Conservation (phyloP, 2,888 invertebrate genomes). For the Odontomyia ornata region DNA sequence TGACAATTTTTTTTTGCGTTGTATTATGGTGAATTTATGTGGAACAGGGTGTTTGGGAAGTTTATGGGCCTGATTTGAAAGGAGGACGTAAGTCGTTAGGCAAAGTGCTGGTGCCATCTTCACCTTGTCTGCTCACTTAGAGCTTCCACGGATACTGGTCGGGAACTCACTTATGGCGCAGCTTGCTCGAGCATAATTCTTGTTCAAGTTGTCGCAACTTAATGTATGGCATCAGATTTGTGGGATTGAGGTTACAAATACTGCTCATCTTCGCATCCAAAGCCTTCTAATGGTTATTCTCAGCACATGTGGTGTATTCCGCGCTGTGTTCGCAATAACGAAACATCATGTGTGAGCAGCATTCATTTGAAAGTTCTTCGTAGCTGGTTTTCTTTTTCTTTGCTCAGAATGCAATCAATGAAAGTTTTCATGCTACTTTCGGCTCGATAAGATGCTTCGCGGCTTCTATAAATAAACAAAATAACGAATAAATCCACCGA, state of each 20-base stretch:
- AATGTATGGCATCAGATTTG: slow-evolving; percentile 8
- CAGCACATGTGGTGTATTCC: background rate
- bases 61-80: background rate
- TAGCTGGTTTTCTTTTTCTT: background rate
- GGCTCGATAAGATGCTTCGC: background rate
- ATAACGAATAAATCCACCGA: background rate
- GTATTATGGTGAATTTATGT: background rate
- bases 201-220: background rate
- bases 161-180: background rate
- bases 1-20: slow-evolving; percentile 11
- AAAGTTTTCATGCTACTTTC: background rate
- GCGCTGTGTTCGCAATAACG: background rate
- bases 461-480: background rate
- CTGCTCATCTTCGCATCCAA: background rate
- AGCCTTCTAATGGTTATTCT: background rate
- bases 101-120: too few relatives aligned
- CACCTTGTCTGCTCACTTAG: too few relatives aligned
- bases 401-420: background rate
- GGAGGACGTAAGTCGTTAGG: too few relatives aligned
- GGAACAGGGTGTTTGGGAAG: background rate
- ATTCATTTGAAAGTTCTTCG: background rate
- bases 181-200: background rate
- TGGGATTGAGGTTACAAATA: background rate
- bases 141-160: background rate
- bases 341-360: background rate